Conservation (phyloP, 2,888 invertebrate genomes). For the Sturmia bella region DNA sequence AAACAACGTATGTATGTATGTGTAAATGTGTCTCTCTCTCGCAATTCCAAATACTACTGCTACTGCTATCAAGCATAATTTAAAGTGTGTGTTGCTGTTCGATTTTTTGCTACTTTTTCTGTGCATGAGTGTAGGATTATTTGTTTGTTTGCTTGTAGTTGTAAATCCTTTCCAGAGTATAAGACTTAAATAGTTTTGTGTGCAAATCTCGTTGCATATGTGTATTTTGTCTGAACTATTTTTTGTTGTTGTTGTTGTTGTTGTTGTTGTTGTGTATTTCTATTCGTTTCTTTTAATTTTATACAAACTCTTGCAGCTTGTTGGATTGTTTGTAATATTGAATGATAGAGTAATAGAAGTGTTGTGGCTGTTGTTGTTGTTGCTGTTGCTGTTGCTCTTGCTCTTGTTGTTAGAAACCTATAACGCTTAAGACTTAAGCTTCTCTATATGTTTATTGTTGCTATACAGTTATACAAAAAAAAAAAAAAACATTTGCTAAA, state of each 20-base stretch:
- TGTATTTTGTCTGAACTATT: slow-evolving; percentile 55
- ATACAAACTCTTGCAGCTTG: slow-evolving; percentile 9
- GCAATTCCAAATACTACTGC: no score
- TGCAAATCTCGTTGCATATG: slow-evolving; percentile 75
- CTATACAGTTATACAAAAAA: background rate
- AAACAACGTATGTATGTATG: no score
- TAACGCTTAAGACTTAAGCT: slow-evolving; percentile 81
- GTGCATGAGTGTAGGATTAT: background rate
- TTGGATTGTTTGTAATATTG: slow-evolving; percentile 24
- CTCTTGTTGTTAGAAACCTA: slow-evolving; percentile 69
- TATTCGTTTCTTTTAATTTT: slow-evolving; percentile 3
- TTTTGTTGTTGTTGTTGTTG: background rate
- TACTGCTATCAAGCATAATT: slow-evolving; percentile 32
- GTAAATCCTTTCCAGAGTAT: slow-evolving; percentile 74
- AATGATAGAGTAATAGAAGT: slow-evolving; percentile 1
- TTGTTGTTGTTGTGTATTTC: slow-evolving; percentile 8
- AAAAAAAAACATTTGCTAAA: slow-evolving; percentile 63
- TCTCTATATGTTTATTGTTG: slow-evolving; percentile 62
- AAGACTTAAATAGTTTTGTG: slow-evolving; percentile 75
- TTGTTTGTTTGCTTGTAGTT: slow-evolving; percentile 43
- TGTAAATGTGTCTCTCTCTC: slow-evolving; percentile 65
- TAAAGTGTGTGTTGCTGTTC: slow-evolving; percentile 44
- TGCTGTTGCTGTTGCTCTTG: no score
- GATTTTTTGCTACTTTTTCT: slow-evolving; percentile 24
- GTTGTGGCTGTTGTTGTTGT: no score